phyloP scores from a whole-genome alignment of 2,113 vertebrate genomes.

The Salvator merianae region DNA sequence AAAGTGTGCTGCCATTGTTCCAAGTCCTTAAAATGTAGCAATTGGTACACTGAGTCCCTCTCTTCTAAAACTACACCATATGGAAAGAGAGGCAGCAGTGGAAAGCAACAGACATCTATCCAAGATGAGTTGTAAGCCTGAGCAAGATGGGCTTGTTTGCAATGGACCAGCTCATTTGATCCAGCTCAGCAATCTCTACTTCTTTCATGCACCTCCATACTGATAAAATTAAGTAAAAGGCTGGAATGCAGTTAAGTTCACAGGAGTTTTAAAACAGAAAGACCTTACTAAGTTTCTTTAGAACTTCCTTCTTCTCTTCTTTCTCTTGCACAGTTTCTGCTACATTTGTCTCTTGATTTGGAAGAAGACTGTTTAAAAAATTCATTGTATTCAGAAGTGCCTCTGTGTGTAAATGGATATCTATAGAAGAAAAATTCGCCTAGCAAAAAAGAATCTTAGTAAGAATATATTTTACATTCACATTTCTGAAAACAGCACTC shows the following conservation, averaged over 20 bases:
- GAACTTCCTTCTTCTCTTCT: constrained; percentile 83
- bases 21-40: no score
- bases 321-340: constrained; percentile 73
- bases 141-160: no score
- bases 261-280: neutral
- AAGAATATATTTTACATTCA: constrained; percentile 48
- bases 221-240: neutral
- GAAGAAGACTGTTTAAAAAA: constrained; percentile 87
- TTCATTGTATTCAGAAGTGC: constrained; percentile 90
- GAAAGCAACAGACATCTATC: no score
- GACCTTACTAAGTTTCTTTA: constrained; percentile 75
- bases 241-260: neutral
- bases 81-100: no score
- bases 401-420: constrained; percentile 94
- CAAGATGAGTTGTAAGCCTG: no score
- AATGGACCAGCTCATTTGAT: no score
- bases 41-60: no score
- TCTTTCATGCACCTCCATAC: neutral
- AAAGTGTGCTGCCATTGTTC: no score
- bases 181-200: no score
- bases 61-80: no score
- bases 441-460: constrained; percentile 71
- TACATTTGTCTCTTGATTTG: constrained; percentile 73
- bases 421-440: constrained; percentile 93
- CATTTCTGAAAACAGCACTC: neutral